phyloP scores from a whole-genome alignment of 2,113 vertebrate species.

The Circaetus cinerascens region DNA sequence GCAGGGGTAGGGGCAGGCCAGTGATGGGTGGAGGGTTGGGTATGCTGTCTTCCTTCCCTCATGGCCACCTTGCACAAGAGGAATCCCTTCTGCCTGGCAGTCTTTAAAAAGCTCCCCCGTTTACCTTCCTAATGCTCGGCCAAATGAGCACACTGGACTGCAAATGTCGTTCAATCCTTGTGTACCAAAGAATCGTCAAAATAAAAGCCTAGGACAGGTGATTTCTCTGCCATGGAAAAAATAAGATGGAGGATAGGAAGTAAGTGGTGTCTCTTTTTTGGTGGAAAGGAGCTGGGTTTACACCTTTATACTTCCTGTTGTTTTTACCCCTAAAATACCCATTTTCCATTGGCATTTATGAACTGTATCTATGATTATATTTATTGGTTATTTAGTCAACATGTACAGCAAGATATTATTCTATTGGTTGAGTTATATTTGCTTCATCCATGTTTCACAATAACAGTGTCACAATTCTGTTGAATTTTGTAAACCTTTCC shows the following conservation, averaged over 20 bases:
- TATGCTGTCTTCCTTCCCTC: background rate
- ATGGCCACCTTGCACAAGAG: background rate
- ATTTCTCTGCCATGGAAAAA: background rate
- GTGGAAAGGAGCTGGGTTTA: background rate
- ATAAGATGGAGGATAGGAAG: background rate
- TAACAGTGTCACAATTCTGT: background rate
- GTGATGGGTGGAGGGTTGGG: fast-evolving
- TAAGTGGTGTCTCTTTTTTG: background rate
- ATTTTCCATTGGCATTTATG: background rate
- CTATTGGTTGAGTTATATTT: background rate
- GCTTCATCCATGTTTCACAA: background rate
- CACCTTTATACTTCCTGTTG: background rate
- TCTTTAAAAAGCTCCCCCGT: background rate
- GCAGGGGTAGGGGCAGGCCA: background rate
- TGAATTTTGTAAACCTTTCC: background rate
- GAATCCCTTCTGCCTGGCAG: background rate
- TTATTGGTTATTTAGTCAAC: background rate
- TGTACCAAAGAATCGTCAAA: background rate
- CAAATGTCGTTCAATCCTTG: background rate
- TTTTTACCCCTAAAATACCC: background rate
- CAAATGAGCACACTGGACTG: background rate
- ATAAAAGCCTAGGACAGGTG: background rate
- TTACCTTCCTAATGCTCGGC: background rate
- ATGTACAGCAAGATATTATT: background rate
- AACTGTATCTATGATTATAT: background rate